phyloP scores from a whole-genome alignment of 2,113 vertebrate species.

The Lathamus discolor region DNA sequence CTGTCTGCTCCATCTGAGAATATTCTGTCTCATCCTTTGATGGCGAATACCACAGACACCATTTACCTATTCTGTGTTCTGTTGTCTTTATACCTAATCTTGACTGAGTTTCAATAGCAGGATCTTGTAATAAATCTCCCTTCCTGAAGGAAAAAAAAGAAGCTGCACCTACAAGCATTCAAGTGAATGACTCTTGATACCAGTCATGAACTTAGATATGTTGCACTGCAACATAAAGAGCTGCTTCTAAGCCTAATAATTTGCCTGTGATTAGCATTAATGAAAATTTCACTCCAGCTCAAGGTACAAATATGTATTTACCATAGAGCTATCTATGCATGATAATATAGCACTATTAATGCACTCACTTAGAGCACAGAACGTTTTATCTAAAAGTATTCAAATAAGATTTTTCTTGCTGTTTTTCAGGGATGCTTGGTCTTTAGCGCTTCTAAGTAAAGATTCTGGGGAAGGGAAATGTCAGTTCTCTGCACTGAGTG shows the following conservation, averaged over 20 bases:
- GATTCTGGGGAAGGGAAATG: not conserved
- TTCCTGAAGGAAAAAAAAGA: constrained; percentile 14
- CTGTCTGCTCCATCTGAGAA: constrained; percentile 42
- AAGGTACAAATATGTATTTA: constrained; percentile 17
- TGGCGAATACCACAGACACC: not conserved
- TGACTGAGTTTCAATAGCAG: constrained; percentile 35
- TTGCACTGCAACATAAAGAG: not conserved
- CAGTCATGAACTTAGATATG: constrained; percentile 7
- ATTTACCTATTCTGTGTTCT: constrained; percentile 39
- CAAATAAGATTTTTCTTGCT: not conserved
- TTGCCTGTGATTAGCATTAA: constrained; percentile 24
- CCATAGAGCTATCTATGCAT: not conserved
- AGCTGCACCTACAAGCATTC: not conserved
- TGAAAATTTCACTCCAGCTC: constrained; percentile 41
- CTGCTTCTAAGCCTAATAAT: constrained; percentile 16
- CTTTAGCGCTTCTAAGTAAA: not conserved
- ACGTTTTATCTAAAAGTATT: constrained; percentile 11
- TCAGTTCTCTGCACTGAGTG: not conserved
- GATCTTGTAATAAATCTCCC: constrained; percentile 53
- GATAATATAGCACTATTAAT: not conserved
- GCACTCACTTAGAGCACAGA: not conserved
- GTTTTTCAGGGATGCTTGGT: not conserved
- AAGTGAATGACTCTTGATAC: constrained; percentile 43
- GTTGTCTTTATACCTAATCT: constrained; percentile 54
- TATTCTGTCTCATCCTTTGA: constrained; percentile 47